Percentiles rank a stretch among this genome's conserved stretches.
Conservation (phyloP, 1,140 invertebrate species). For the Plectus sambesii region DNA sequence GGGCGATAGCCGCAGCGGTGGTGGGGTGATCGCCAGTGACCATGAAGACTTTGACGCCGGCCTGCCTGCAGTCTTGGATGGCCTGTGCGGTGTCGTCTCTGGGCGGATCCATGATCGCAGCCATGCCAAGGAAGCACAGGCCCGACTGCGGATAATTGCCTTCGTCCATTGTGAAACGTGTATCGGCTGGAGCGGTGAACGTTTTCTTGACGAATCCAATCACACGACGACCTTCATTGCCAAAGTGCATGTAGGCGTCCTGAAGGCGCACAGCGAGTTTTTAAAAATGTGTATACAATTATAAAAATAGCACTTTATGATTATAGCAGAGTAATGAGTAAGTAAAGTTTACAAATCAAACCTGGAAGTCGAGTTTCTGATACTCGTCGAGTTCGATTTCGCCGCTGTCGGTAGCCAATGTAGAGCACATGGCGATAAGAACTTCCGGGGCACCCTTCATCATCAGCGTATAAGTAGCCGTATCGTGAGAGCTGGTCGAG, state of each 20-base stretch:
- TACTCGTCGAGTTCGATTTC: slow-evolving; percentile 13
- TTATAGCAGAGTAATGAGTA: too few species aligned
- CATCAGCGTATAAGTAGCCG: slow-evolving; percentile 25
- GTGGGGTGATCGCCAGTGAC: slow-evolving; percentile 31
- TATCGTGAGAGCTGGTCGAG: too few species aligned
- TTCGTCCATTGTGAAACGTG: slow-evolving; percentile 9
- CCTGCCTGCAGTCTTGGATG: slow-evolving; percentile 13
- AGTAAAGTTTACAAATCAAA: slow-evolving; percentile 12
- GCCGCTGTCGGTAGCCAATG: slow-evolving; percentile 14
- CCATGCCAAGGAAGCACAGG: slow-evolving; percentile 34
- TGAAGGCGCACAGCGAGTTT: slow-evolving; percentile 13
- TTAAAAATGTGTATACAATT: background rate
- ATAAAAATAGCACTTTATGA: slow-evolving; percentile 4
- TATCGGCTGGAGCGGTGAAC: slow-evolving; percentile 15
- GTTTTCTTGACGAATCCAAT: slow-evolving; percentile 27
- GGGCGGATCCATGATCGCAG: slow-evolving; percentile 21
- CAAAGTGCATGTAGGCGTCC: slow-evolving; percentile 22
- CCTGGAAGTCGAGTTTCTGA: slow-evolving; percentile 25
- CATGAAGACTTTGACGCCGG: slow-evolving; percentile 28
- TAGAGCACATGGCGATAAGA: slow-evolving; percentile 18
- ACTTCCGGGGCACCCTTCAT: slow-evolving; percentile 30
- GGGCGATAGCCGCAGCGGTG: slow-evolving; percentile 26
- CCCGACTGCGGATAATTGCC: slow-evolving; percentile 12
- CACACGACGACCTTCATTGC: slow-evolving; percentile 21
- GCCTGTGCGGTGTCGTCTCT: slow-evolving; percentile 9